phyloP scores from a whole-genome alignment of 2,113 vertebrate genomes.

The Sorex araneus region DNA sequence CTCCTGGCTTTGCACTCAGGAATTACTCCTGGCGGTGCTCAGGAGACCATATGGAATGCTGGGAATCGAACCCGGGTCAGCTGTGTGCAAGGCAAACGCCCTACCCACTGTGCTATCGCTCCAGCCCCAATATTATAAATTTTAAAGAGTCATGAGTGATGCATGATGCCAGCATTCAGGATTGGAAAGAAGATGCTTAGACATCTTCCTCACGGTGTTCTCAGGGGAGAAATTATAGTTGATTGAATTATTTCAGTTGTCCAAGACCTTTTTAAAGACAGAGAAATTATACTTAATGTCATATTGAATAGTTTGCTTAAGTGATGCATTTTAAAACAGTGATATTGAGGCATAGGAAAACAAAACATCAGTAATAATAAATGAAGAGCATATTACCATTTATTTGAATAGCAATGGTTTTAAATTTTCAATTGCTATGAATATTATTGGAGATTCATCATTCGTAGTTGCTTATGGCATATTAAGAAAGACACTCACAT shows the following conservation, averaged over 20 bases:
- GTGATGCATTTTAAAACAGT: not conserved
- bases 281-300: not conserved
- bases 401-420: not conserved
- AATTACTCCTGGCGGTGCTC: too few relatives aligned
- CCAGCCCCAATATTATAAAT: constrained; percentile 69
- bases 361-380: not conserved
- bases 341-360: not conserved
- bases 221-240: not conserved
- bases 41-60: too few relatives aligned
- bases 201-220: not conserved
- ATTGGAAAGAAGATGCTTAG: not conserved
- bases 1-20: too few relatives aligned
- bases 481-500: not conserved
- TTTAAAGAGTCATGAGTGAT: constrained; percentile 29
- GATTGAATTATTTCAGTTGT: not conserved
- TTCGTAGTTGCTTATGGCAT: not conserved
- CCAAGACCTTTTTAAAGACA: not conserved
- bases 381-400: not conserved
- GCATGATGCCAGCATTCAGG: not conserved
- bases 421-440: constrained; percentile 35
- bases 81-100: too few relatives aligned
- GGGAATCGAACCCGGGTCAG: too few relatives aligned
- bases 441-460: not conserved
- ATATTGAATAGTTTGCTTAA: constrained; percentile 7
- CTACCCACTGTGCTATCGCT: too few relatives aligned